A percentile compares a stretch with the other conserved stretches of the same genome.
Conservation (phyloP, 2,797 vertebrate genomes). For the Pelochelys cantorii region DNA sequence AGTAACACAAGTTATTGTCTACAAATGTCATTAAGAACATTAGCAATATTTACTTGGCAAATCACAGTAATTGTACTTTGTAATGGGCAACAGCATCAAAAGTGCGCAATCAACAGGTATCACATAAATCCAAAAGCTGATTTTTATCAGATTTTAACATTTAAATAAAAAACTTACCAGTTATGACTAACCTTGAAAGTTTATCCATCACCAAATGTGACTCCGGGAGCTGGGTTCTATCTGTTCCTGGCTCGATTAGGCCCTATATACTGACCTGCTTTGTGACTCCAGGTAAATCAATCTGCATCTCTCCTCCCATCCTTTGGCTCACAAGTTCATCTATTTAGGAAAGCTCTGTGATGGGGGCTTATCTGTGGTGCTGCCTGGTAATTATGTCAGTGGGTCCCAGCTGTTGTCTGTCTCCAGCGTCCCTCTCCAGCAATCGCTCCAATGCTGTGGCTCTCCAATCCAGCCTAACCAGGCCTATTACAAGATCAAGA, state of each 20-base stretch:
- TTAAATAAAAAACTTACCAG: background rate
- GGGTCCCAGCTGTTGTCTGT: background rate
- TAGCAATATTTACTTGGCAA: background rate
- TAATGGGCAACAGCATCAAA: background rate
- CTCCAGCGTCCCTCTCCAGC: too few relatives aligned
- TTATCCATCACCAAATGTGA: background rate
- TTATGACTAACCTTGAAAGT: background rate
- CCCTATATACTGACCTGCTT: background rate
- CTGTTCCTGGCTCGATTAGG: background rate
- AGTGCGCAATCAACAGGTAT: background rate
- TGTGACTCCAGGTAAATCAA: background rate
- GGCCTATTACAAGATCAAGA: too few relatives aligned
- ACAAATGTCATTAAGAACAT: background rate
- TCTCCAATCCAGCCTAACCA: too few relatives aligned
- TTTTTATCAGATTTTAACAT: background rate
- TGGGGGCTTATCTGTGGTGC: background rate
- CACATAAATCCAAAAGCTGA: background rate
- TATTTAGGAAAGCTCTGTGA: background rate
- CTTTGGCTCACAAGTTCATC: background rate
- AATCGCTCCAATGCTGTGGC: background rate
- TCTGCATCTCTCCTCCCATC: background rate
- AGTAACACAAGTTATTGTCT: fast-evolving
- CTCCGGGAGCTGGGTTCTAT: background rate
- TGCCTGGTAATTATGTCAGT: background rate
- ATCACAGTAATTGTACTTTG: background rate